phyloP scores from a whole-genome alignment of 2,888 invertebrate species.

The Leptinotarsa peninsularis region DNA sequence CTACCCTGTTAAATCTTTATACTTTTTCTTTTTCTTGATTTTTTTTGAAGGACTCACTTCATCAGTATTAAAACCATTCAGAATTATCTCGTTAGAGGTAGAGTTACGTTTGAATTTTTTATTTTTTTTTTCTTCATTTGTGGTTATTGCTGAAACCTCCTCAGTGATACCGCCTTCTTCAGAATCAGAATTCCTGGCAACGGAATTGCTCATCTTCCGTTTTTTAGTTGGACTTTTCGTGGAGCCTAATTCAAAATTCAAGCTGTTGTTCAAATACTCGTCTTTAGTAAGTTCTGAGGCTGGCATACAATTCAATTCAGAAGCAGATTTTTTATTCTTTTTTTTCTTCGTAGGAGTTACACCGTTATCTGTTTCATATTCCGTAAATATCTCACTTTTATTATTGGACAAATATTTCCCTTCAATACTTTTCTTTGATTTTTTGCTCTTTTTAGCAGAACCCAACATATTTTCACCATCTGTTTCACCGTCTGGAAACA shows the following conservation, averaged over 20 bases:
- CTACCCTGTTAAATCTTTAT: not conserved
- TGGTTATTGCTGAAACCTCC: not conserved
- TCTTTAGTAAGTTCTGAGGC: not conserved
- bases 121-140: not conserved
- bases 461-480: not conserved
- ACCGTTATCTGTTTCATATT: conserved; percentile 28
- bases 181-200: not conserved
- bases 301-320: not conserved
- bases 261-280: not conserved
- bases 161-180: not conserved
- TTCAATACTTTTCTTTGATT: conserved; percentile 23
- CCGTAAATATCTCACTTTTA: conserved; percentile 28
- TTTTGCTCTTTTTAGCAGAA: conserved; percentile 25
- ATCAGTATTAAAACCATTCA: conserved; percentile 27
- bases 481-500: conserved; percentile 15
- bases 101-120: conserved; percentile 19
- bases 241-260: not conserved
- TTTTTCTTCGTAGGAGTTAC: conserved; percentile 19
- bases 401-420: conserved; percentile 1
- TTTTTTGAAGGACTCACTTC: conserved; percentile 23
- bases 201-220: not conserved
- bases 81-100: conserved; percentile 23
- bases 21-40: conserved; percentile 27
- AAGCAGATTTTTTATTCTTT: conserved; percentile 23
- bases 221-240: not conserved